Conservation (phyloP, 2,888 invertebrate genomes). For the Proisotoma minuta region DNA sequence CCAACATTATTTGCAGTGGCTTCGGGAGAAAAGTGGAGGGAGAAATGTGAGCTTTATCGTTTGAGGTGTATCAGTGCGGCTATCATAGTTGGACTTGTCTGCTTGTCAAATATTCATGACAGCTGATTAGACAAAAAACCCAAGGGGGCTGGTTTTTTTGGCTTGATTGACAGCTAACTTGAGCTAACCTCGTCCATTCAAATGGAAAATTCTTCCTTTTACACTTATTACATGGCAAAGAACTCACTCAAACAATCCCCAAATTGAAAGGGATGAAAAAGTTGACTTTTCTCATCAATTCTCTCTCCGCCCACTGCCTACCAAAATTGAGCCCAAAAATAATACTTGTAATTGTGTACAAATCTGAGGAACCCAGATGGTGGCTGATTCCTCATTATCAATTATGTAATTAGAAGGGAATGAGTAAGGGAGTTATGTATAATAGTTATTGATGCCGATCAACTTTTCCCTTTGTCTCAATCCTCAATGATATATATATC, state of each 20-base stretch:
- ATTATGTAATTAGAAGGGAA: not conserved
- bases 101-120: slow-evolving; percentile 48
- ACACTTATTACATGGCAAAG: too few species aligned
- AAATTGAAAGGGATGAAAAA: not conserved
- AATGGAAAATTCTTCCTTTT: too few species aligned
- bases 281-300: slow-evolving; percentile 40
- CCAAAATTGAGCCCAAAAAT: too few species aligned
- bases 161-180: slow-evolving; percentile 48
- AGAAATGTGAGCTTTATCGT: too few species aligned
- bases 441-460: slow-evolving; percentile 15
- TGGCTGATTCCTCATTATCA: slow-evolving; percentile 10
- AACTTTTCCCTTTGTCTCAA: not conserved
- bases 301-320: slow-evolving; percentile 30
- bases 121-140: slow-evolving; percentile 48
- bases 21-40: too few species aligned
- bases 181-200: too few species aligned
- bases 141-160: slow-evolving; percentile 41
- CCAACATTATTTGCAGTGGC: too few species aligned
- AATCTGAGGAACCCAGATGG: too few species aligned
- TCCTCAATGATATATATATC: slow-evolving; percentile 8
- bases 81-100: slow-evolving; percentile 37
- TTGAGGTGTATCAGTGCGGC: not conserved
- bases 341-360: too few species aligned
- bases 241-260: too few species aligned
- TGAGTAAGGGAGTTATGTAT: slow-evolving; percentile 5